phyloP scores from a whole-genome alignment of 2,113 vertebrate species.

The Tychaedon coryphoeus region DNA sequence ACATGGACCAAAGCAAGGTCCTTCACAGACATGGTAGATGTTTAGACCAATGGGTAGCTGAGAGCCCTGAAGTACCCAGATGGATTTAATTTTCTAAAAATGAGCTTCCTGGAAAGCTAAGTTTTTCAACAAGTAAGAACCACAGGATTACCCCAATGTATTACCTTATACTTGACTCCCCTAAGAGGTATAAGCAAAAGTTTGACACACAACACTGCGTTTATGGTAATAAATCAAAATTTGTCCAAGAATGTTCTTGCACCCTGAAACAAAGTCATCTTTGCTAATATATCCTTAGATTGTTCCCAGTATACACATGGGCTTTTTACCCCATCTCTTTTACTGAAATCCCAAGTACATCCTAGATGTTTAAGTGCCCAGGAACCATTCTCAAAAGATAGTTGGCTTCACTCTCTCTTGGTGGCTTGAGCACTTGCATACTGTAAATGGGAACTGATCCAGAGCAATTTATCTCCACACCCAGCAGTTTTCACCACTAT shows the following conservation, averaged over 20 bases:
- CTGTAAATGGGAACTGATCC: not conserved
- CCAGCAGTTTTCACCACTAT: not conserved
- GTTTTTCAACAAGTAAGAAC: not conserved
- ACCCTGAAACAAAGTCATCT: not conserved
- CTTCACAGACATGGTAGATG: not conserved
- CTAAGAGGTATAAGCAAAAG: not conserved
- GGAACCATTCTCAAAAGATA: not conserved
- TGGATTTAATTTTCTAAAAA: not conserved
- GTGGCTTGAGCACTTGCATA: not conserved
- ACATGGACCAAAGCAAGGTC: not conserved
- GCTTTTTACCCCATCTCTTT: not conserved
- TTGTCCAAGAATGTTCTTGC: not conserved
- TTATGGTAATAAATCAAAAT: not conserved
- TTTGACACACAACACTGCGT: not conserved
- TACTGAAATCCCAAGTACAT: not conserved
- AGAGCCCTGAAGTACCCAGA: not conserved
- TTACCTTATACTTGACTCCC: not conserved
- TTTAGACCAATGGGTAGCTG: not conserved
- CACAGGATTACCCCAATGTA: not conserved
- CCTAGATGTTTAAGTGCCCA: not conserved
- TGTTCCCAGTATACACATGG: not conserved
- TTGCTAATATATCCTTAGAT: not conserved
- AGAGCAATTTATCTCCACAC: not conserved
- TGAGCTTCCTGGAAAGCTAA: not conserved
- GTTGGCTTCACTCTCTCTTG: not conserved